These are phyloP conservation scores for Sarcophaga caerulescens DNA, from an alignment of 2,888 invertebrate genomes.

Conservation along the genomic window DNA sequence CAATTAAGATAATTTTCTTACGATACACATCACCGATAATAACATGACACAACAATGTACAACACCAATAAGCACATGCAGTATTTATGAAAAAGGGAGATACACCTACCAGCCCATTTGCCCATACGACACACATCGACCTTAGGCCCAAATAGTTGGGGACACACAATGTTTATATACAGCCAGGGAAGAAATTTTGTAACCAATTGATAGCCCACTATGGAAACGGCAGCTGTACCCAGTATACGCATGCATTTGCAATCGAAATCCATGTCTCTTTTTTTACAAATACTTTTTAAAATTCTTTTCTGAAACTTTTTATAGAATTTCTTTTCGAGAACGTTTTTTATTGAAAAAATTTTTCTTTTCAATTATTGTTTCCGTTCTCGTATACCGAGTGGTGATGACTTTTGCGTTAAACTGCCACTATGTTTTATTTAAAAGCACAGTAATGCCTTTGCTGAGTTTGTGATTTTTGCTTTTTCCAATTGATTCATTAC, in stretches of 20 bases:
- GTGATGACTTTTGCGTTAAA: constrained; percentile 37
- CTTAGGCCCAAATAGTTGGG: constrained; percentile 83
- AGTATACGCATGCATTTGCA: constrained; percentile 71
- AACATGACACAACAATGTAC: constrained; percentile 12
- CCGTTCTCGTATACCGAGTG: constrained; percentile 41
- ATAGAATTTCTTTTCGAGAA: neutral
- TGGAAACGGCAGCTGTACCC: constrained; percentile 74
- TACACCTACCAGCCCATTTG: constrained; percentile 85
- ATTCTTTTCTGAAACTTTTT: neutral
- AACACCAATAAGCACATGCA: neutral
- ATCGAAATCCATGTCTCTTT: constrained; percentile 70
- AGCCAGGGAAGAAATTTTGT: constrained; percentile 79
- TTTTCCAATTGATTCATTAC: constrained; percentile 39
- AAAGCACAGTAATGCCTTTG: constrained; percentile 32
- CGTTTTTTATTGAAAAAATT: neutral
- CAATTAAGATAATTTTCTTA: constrained; percentile 3
- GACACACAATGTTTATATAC: constrained; percentile 82
- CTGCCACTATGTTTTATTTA: constrained; percentile 44
- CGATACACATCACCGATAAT: constrained; percentile 14
- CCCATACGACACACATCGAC: constrained; percentile 87
- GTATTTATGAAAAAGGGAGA: constrained; percentile 3
- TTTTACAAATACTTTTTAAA: neutral
- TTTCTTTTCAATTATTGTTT: constrained; percentile 26
- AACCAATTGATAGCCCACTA: constrained; percentile 79
- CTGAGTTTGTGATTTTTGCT: constrained; percentile 49